These are phyloP conservation scores for Helobdella robusta DNA, from an alignment of 2,888 invertebrate genomes.

Conservation along the genomic window DNA sequence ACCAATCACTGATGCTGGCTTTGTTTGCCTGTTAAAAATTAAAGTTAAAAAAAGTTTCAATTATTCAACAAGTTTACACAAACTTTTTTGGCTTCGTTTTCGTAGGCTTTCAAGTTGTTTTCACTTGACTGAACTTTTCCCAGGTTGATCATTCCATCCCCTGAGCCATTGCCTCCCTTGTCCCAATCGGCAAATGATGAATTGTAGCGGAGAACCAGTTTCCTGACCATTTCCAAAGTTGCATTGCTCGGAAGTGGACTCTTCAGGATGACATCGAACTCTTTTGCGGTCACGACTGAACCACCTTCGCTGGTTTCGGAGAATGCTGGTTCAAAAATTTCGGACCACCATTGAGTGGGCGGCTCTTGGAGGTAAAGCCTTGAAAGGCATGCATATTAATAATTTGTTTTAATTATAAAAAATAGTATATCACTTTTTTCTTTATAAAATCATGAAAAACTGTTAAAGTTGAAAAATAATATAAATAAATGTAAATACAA, in stretches of 20 bases:
- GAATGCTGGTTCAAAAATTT: slow-evolving; percentile 22
- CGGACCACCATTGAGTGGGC: slow-evolving; percentile 23
- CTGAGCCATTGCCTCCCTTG: slow-evolving; percentile 9
- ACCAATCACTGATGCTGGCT: slow-evolving; percentile 32
- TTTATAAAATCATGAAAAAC: too few relatives aligned
- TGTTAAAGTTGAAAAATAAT: too few relatives aligned
- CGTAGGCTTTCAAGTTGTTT: background rate
- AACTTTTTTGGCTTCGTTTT: slow-evolving; percentile 19
- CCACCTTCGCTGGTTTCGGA: slow-evolving; percentile 25
- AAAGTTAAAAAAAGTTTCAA: too few relatives aligned
- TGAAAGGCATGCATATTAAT: background rate
- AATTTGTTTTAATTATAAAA: background rate
- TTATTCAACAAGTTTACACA: too few relatives aligned
- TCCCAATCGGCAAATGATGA: slow-evolving; percentile 33
- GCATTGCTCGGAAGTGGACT: slow-evolving; percentile 24
- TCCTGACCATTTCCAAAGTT: slow-evolving; percentile 24
- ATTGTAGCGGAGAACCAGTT: slow-evolving; percentile 34
- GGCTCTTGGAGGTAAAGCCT: slow-evolving; percentile 16
- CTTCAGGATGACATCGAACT: slow-evolving; percentile 12
- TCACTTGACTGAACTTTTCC: background rate
- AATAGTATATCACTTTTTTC: too few relatives aligned
- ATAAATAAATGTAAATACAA: background rate
- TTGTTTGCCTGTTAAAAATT: slow-evolving; percentile 13
- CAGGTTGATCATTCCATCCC: slow-evolving; percentile 13
- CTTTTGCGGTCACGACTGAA: slow-evolving; percentile 15